phyloP scores from a whole-genome alignment of 2,797 vertebrate genomes.

The Enteromius paludinosus region DNA sequence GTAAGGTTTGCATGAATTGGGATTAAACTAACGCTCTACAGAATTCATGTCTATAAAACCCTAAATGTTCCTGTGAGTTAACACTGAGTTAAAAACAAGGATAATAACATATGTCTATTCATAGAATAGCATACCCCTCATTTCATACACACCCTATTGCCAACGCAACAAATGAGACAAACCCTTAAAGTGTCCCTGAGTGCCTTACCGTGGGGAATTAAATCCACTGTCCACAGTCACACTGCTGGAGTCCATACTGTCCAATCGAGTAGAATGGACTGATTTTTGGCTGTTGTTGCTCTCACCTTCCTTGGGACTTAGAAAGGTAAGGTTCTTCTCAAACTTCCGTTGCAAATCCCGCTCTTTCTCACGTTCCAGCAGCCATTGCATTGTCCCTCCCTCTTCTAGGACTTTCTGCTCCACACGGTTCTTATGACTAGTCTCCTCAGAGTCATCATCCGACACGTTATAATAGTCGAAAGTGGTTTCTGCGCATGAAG shows the following conservation, averaged over 20 bases:
- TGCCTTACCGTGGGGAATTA: slow-evolving; percentile 97
- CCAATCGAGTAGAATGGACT: slow-evolving; percentile 92
- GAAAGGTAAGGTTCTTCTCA: slow-evolving; percentile 96
- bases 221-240: slow-evolving; percentile 99
- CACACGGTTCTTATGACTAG: slow-evolving; percentile 80
- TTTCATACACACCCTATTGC: slow-evolving; percentile 46
- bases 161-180: slow-evolving; percentile 47
- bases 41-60: slow-evolving; percentile 24
- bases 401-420: slow-evolving; percentile 81
- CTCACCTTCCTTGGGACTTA: slow-evolving; percentile 85
- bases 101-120: slow-evolving; percentile 61
- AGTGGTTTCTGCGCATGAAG: slow-evolving; percentile 79
- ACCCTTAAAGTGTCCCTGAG: slow-evolving; percentile 59
- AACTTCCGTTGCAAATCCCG: slow-evolving; percentile 95
- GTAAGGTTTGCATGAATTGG: slow-evolving; percentile 32
- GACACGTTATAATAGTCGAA: slow-evolving; percentile 99
- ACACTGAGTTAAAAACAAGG: slow-evolving; percentile 46
- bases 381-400: slow-evolving; percentile 96
- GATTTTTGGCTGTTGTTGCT: slow-evolving; percentile 88
- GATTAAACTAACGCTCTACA: slow-evolving; percentile 39
- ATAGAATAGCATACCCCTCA: slow-evolving; percentile 62
- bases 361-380: slow-evolving; percentile 94
- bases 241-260: slow-evolving; percentile 99
- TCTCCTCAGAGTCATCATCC: slow-evolving; percentile 93
- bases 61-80: slow-evolving; percentile 33